Evolutionary conservation across 2,113 vertebrate genomes (phyloP), one percentile per base, ranked within the genome.

Genomic region (Chaetorhynchus papuensis): DNA sequence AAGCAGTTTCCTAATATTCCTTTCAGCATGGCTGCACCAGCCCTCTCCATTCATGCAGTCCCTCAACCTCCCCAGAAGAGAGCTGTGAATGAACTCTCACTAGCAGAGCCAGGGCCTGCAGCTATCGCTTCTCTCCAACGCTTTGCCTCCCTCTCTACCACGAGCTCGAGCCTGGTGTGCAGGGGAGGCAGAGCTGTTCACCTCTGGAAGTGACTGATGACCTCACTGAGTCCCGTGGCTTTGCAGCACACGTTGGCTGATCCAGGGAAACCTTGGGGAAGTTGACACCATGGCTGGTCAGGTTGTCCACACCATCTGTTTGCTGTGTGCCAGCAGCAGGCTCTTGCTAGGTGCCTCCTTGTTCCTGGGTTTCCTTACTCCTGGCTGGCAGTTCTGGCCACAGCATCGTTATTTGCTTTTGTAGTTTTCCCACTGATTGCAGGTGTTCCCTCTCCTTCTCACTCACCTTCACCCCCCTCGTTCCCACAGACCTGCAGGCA

Each of bases 241-340:
- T 26, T 33, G 87, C 68, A 70, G 91, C 63, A 79, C 52, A 27
- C 11, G 8, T 5, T 17, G 60, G 53, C 30, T 23, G 74, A 31
- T 13, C 6, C 75, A 26, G 69, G 47, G 50, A 72, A 72, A 78
- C 45, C 53, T 87, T 26, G 77, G 44, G 47, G 84, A 75, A 42
- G 89, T 57, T 72, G 81, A 56, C 61, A 30, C 74, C 65, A 19
- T 35, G 54, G 44, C 84, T 54, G 69, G 4, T 49, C 53, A 15
- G 28, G n/a, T n/a, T 84, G 69, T 30, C 83, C 15, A 77, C 78
- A 35, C 84, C 87, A 79, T 75, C 91, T 94, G 83, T 52, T 71
- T 77, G 66, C 81, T 53, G 3, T 22, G 61, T 61, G 78, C 66
- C 66, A 53, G 74, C 81, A 94, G 83, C 81, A 82, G 53, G 60